These are phyloP conservation scores for Fabriciana adippe DNA, from an alignment of 2,888 invertebrate genomes.

Conservation along the genomic window DNA sequence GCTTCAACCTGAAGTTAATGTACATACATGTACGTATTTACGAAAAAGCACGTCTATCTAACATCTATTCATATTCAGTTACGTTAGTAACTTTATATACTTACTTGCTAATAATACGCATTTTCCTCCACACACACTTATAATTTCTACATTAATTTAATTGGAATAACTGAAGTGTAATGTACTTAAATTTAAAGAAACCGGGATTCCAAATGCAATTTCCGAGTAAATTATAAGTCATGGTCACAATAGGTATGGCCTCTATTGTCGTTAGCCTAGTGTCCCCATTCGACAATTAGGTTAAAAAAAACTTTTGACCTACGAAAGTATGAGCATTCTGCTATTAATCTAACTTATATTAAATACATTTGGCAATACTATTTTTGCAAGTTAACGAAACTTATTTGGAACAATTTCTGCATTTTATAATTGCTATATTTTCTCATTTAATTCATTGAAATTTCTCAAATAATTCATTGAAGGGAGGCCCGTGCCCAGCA, in stretches of 20 bases:
- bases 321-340: constrained; percentile 16
- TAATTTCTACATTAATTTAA: too few species aligned
- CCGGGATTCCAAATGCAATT: constrained; percentile 7
- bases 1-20: too few species aligned
- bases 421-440: not conserved
- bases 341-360: constrained; percentile 18
- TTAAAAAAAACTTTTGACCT: constrained; percentile 40
- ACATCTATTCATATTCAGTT: too few species aligned
- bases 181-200: constrained; percentile 5
- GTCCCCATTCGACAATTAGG: constrained; percentile 42
- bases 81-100: too few species aligned
- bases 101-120: too few species aligned
- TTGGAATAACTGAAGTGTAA: not conserved
- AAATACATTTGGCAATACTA: constrained; percentile 10
- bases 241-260: constrained; percentile 31
- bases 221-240: constrained; percentile 7
- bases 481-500: too few species aligned
- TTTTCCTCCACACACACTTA: too few species aligned
- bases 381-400: not conserved
- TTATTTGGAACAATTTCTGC: not conserved
- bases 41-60: too few species aligned
- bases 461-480: too few species aligned
- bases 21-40: too few species aligned
- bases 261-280: constrained; percentile 35
- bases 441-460: too few species aligned